Evolutionary conservation across 2,113 vertebrate species (phyloP), one percentile per base, ranked within the genome.

Genomic region (Rhadina sibilatrix): DNA sequence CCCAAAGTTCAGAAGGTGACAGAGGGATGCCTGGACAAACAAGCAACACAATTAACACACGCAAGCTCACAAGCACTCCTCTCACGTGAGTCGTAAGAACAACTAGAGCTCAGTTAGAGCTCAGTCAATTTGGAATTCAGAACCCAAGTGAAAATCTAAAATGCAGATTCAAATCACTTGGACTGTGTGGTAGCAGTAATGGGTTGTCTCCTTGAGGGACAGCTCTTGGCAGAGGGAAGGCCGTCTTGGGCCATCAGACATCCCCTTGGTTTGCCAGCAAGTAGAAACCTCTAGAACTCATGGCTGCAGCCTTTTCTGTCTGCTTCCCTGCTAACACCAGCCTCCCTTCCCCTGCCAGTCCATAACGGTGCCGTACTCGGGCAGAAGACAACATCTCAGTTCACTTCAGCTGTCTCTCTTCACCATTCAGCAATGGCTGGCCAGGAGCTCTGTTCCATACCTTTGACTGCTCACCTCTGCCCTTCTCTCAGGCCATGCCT

Each of bases 311-410:
- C 21, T 75, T 61, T 91, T 85, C 42, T 35, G 1, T 14, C 64
- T 31, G n/a, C 53, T 66, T 75, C 22, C 24, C 21, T 20, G 14
- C 15, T 20, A 35, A 31, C 49, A 76, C 6, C 24, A 31, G 47
- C 59, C 4, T 78, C 40, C 23, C 24, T 33, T 68, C 38, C 28
- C 52, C 38, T 79, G n/a, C 30, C 70, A 71, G 21, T 5, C 61
- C 37, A 5, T 38, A 53, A 30, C 0, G 0, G 8, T 7, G 22
- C 24, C 46, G 8, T 30, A 18, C 59, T 44, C 69, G 47, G 46
- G 38, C 60, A 89, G n/a, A 65, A 80, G 40, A 53, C 69, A 65
- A 9, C 53, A 40, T 4, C 30, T 37, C 53, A 53, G 35, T 46
- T 82, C 24, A 5, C 10, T n/a, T 44, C 20, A 22, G 28, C 5